Percentiles rank a stretch among this genome's conserved stretches.
These are phyloP conservation scores for Clostera curtula DNA, from an alignment of 2,888 invertebrate species.

Conservation along the genomic window DNA sequence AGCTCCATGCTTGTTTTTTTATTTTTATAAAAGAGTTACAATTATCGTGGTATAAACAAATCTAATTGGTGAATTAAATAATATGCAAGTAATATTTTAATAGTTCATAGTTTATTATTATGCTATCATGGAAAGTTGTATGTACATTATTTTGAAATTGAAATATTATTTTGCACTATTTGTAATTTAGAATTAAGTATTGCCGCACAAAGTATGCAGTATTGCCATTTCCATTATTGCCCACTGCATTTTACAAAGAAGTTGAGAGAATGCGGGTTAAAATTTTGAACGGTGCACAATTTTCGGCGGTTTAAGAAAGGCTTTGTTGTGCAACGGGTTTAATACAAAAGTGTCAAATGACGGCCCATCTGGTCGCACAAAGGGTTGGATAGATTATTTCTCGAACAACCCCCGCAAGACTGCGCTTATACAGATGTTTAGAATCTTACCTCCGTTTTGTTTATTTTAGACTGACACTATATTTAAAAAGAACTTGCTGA, in stretches of 20 bases:
- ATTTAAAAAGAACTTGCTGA: too few relatives aligned
- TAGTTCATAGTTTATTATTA: too few relatives aligned
- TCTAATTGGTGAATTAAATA: too few relatives aligned
- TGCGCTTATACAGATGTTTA: constrained; percentile 70
- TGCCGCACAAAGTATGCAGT: too few relatives aligned
- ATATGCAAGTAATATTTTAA: too few relatives aligned
- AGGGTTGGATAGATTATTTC: constrained; percentile 74
- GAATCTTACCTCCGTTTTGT: constrained; percentile 25
- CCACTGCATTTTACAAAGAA: constrained; percentile 40
- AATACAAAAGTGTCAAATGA: constrained; percentile 76
- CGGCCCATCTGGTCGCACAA: constrained; percentile 72
- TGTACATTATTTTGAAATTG: too few relatives aligned
- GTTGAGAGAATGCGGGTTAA: constrained; percentile 66
- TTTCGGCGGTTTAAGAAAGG: constrained; percentile 68
- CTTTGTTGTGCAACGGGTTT: constrained; percentile 74
- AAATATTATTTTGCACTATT: too few relatives aligned
- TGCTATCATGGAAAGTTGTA: too few relatives aligned
- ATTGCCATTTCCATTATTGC: constrained; percentile 10
- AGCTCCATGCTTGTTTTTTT: too few relatives aligned
- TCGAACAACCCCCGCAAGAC: constrained; percentile 71
- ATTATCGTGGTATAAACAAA: too few relatives aligned
- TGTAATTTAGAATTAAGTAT: too few relatives aligned
- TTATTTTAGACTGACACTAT: constrained; percentile 37
- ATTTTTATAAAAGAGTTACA: too few relatives aligned
- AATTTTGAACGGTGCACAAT: constrained; percentile 66